Base-by-base conservation (phyloP, 1,140 invertebrate species). In the Ostrea denselamellosa region DNA sequence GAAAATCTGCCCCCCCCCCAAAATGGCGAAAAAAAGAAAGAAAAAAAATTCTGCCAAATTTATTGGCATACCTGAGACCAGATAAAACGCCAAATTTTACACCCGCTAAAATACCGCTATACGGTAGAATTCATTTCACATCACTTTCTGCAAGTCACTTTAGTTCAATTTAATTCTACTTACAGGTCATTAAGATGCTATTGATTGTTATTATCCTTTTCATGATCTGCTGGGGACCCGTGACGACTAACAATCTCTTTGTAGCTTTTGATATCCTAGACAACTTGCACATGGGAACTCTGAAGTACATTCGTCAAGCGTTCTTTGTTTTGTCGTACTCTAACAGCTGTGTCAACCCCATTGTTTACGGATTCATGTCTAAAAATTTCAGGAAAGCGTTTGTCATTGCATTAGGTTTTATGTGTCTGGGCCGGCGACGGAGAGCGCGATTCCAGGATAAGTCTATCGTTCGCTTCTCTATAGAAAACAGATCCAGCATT, bases 361-460 rank as follows among this genome's bases (percentile, higher is more conserved):
- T 97, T 71, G 96, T 97, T 10, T 97, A 97, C 93, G 97, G 97
- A 44, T 97, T 97, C 94, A 97, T 97, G 96, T 97, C 97, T 4
- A 96, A 96, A 91, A 97, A 97, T 94, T 97, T 97, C 94, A 94
- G 97, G n/a, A 83, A 97, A 89, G 96, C 96, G 53, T 96, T 96
- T 92, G 93, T 94, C 44, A 91, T 95, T 92, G 90, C 95, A 0
- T 89, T 96, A 51, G 92, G 92, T 89, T 88, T 91, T 89, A 56
- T 95, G 92, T 89, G 89, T 87, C 28, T 52, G 19, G 82, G 44
- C n/a, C 82, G 53, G 34, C 25, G 28, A 14, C 25, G 4, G 82
- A 52, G 22, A 34, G 17, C 8, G 34, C 44, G 44, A 22, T 83
- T 52, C 19, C 8, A 2, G 51, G 82, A 83, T 22, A 14, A 53